These are phyloP conservation scores for Pristionchus exspectatus DNA, from an alignment of 2,888 invertebrate genomes.

Conservation along the genomic window DNA sequence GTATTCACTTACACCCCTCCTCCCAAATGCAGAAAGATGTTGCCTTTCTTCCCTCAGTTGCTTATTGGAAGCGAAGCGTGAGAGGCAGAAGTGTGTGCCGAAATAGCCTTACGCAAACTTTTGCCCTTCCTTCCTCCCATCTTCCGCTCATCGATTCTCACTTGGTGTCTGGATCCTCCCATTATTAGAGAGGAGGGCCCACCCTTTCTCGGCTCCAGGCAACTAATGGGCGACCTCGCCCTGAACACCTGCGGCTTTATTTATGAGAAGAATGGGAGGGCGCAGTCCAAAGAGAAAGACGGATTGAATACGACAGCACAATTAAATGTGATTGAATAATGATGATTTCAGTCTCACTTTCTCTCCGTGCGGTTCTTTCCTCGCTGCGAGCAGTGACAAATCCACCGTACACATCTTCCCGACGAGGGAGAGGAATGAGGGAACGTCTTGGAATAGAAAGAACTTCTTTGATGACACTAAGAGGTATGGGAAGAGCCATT, in stretches of 20 bases:
- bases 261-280: neutral
- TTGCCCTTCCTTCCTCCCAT: neutral
- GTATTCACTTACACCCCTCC: neutral
- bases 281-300: no score
- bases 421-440: slow-evolving; percentile 85
- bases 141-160: no score
- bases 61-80: neutral
- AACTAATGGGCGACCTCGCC: neutral
- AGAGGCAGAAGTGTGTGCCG: neutral
- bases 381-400: slow-evolving; percentile 91
- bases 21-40: neutral
- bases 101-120: neutral
- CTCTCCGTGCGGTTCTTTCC: slow-evolving; percentile 86
- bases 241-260: neutral
- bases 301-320: no score
- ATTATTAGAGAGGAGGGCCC: no score
- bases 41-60: neutral
- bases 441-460: slow-evolving; percentile 70
- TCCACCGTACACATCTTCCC: slow-evolving; percentile 92
- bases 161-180: no score
- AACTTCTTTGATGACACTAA: slow-evolving; percentile 52
- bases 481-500: slow-evolving; percentile 1
- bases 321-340: no score
- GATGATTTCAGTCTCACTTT: slow-evolving; percentile 85
- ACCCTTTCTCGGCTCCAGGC: neutral